Evolutionary conservation across 1,140 invertebrate species (phyloP).

Genomic region (Batillaria attramentaria): DNA sequence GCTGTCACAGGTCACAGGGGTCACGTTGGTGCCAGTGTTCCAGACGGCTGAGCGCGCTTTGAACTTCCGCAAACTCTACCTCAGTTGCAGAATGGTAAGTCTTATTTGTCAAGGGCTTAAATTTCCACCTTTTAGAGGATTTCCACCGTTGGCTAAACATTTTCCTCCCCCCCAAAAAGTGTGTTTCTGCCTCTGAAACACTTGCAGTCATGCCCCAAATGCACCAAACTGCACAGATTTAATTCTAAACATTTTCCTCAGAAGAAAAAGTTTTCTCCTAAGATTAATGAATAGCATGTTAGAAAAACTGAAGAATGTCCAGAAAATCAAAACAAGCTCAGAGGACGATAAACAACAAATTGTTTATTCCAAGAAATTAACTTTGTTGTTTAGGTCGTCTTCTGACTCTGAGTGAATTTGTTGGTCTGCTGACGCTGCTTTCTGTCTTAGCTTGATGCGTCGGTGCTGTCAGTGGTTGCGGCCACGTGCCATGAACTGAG

Average conservation of each 20-base stretch:
- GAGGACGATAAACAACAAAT: too few relatives aligned
- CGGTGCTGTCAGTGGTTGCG: slow-evolving; percentile 49
- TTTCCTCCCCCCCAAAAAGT: too few relatives aligned
- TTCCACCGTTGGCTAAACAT: too few relatives aligned
- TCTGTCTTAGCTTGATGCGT: slow-evolving; percentile 55
- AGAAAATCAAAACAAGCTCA: too few relatives aligned
- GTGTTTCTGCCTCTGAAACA: too few relatives aligned
- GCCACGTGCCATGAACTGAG: slow-evolving; percentile 59
- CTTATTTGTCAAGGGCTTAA: not conserved
- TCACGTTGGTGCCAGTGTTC: slow-evolving; percentile 56
- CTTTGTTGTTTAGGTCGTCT: too few relatives aligned
- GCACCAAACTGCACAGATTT: too few relatives aligned
- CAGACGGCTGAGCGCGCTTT: slow-evolving; percentile 48
- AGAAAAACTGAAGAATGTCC: too few relatives aligned
- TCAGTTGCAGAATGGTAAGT: slow-evolving; percentile 59
- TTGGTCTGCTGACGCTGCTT: too few relatives aligned
- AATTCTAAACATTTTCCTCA: not conserved
- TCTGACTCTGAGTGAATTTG: too few relatives aligned
- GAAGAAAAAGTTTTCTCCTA: not conserved
- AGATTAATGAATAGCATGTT: not conserved
- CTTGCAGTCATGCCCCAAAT: too few relatives aligned
- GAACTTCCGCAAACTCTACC: slow-evolving; percentile 51
- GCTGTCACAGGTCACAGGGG: slow-evolving; percentile 52
- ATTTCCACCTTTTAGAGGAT: not conserved
- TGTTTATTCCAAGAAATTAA: too few relatives aligned